Evolutionary conservation across 2,888 invertebrate species (phyloP).

Genomic region (Athalia cordata): DNA sequence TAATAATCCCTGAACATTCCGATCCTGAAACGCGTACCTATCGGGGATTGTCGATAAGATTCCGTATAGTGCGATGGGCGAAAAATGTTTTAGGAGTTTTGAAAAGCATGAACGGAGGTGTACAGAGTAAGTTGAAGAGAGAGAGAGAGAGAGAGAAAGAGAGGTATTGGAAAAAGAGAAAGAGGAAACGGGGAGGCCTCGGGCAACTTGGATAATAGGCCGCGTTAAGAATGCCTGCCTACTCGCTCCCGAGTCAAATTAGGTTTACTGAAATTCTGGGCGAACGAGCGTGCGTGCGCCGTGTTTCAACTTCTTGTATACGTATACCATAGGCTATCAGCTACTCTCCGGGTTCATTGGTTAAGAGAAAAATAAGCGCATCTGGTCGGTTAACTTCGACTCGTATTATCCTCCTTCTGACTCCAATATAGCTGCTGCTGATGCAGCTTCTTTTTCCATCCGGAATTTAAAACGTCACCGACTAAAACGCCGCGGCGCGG

Average conservation of each 20-base stretch:
- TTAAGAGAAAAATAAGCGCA: constrained; percentile 18
- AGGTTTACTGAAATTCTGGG: constrained; percentile 40
- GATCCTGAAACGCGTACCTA: too few relatives aligned
- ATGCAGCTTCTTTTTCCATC: too few relatives aligned
- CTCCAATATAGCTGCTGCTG: too few relatives aligned
- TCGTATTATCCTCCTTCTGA: too few relatives aligned
- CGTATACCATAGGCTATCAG: neutral
- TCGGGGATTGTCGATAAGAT: too few relatives aligned
- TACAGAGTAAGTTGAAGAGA: constrained; percentile 4
- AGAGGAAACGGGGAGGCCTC: neutral
- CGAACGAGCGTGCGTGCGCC: constrained; percentile 22
- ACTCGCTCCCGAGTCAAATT: constrained; percentile 43
- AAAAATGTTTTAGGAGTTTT: neutral
- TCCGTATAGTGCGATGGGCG: too few relatives aligned
- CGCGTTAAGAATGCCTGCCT: constrained; percentile 41
- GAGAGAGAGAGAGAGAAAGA: neutral
- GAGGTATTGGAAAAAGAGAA: neutral
- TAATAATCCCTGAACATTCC: too few relatives aligned
- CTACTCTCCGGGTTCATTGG: constrained; percentile 20
- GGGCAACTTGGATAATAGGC: constrained; percentile 38
- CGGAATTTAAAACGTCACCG: too few relatives aligned
- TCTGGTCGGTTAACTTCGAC: neutral
- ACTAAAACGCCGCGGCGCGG: too few relatives aligned
- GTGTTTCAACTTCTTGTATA: constrained; percentile 30
- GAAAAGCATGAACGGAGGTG: neutral